Evolutionary conservation across 2,797 vertebrate genomes (phyloP).

Genomic region (Catostomus latipinnis): DNA sequence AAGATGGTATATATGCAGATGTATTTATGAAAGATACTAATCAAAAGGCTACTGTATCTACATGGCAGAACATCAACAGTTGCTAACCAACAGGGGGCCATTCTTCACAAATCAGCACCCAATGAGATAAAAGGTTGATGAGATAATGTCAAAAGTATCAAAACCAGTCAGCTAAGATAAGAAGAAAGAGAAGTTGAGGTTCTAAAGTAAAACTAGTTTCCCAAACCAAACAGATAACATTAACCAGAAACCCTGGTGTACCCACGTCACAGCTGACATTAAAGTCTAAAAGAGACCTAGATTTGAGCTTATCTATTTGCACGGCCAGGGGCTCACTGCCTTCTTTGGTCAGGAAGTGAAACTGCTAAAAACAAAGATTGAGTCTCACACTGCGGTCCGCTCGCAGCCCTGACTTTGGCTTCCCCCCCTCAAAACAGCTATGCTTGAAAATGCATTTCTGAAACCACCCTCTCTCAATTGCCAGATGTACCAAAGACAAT

Average conservation of each 20-base stretch:
- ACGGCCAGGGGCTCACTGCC: not conserved
- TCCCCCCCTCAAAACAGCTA: not conserved
- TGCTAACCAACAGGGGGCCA: not conserved
- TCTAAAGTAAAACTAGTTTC: not conserved
- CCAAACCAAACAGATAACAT: not conserved
- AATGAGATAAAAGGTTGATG: not conserved
- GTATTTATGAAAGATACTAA: too few species aligned
- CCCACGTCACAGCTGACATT: not conserved
- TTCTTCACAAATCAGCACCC: not conserved
- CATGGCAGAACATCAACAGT: not conserved
- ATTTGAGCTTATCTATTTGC: too few species aligned
- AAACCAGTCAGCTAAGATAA: not conserved
- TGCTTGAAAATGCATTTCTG: not conserved
- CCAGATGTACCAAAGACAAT: not conserved
- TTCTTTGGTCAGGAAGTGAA: slow-evolving; percentile 30
- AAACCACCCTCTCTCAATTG: not conserved
- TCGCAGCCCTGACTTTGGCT: not conserved
- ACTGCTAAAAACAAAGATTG: slow-evolving; percentile 36
- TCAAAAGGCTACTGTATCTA: too few species aligned
- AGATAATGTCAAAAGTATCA: not conserved
- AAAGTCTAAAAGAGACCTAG: not conserved
- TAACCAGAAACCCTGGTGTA: not conserved
- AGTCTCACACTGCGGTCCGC: slow-evolving; percentile 17
- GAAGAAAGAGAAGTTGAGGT: not conserved
- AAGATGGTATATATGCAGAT: too few species aligned